A percentile compares a stretch with the other conserved stretches of the same genome.
Conservation (phyloP, 1,140 invertebrate genomes). For the Caenorhabditis latens region DNA sequence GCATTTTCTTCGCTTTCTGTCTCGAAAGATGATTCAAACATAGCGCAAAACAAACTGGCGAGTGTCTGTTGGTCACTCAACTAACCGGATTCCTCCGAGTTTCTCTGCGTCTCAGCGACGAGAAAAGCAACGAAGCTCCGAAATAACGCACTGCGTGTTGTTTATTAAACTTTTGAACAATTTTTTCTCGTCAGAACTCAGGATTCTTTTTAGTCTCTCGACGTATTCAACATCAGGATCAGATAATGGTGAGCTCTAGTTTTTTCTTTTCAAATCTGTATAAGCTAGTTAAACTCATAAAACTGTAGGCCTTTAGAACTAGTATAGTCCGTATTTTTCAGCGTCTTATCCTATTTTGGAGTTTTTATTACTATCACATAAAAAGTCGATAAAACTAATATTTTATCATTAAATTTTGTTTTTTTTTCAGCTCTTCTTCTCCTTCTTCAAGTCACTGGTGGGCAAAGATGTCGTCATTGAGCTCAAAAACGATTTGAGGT, state of each 20-base stretch:
- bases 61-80: slow-evolving; percentile 22
- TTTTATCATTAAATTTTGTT: not conserved
- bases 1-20: slow-evolving; percentile 35
- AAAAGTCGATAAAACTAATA: not conserved
- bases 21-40: slow-evolving; percentile 41
- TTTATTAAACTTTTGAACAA: not conserved
- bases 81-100: slow-evolving; percentile 30
- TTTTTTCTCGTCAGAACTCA: not conserved
- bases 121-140: not conserved
- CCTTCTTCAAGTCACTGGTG: slow-evolving; percentile 79
- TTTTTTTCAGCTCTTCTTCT: slow-evolving; percentile 27
- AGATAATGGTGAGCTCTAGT: not conserved
- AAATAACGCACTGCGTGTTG: not conserved
- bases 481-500: slow-evolving; percentile 98
- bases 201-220: not conserved
- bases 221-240: not conserved
- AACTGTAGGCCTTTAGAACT: not conserved
- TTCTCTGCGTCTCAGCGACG: not conserved
- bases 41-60: slow-evolving; percentile 49
- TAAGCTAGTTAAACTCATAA: not conserved
- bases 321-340: not conserved
- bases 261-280: not conserved
- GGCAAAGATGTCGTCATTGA: slow-evolving; percentile 99
- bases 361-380: not conserved
- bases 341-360: not conserved